Evolutionary conservation across 2,797 vertebrate genomes (phyloP).

Genomic region (Sebastes trivittatus): DNA sequence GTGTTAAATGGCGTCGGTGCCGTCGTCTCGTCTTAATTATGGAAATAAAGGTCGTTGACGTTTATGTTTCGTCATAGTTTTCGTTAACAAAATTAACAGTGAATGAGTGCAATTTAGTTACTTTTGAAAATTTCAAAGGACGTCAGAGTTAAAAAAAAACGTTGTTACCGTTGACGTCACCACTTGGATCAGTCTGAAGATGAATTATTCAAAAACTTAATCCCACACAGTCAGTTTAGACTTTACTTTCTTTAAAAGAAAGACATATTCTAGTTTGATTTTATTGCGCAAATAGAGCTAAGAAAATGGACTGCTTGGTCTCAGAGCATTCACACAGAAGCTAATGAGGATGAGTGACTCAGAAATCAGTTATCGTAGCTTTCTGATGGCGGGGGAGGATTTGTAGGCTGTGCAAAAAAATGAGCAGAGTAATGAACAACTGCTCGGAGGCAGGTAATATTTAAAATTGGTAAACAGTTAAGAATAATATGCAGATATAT

Average conservation of each 20-base stretch:
- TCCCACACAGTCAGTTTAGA: neutral
- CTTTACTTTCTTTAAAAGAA: neutral
- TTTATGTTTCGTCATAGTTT: too few species aligned
- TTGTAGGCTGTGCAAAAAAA: neutral
- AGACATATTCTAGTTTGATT: neutral
- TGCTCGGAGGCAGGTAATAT: slow-evolving; percentile 4
- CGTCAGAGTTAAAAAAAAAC: neutral
- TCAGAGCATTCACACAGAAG: neutral
- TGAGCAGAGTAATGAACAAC: neutral
- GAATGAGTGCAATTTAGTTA: neutral
- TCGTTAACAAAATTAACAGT: too few species aligned
- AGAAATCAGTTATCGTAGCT: neutral
- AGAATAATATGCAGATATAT: neutral
- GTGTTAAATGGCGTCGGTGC: too few species aligned
- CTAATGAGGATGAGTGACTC: slow-evolving; percentile 16
- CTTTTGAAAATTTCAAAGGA: neutral
- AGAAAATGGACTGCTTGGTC: neutral
- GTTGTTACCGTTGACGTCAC: neutral
- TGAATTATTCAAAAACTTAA: neutral
- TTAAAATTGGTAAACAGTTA: neutral
- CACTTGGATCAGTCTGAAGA: neutral
- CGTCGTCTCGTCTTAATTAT: too few species aligned
- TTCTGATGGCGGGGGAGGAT: neutral
- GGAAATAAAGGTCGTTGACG: too few species aligned
- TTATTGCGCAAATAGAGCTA: neutral